A percentile compares a stretch with the other conserved stretches of the same genome.
Conservation (phyloP, 2,797 vertebrate genomes). For the Onychomys torridus region DNA sequence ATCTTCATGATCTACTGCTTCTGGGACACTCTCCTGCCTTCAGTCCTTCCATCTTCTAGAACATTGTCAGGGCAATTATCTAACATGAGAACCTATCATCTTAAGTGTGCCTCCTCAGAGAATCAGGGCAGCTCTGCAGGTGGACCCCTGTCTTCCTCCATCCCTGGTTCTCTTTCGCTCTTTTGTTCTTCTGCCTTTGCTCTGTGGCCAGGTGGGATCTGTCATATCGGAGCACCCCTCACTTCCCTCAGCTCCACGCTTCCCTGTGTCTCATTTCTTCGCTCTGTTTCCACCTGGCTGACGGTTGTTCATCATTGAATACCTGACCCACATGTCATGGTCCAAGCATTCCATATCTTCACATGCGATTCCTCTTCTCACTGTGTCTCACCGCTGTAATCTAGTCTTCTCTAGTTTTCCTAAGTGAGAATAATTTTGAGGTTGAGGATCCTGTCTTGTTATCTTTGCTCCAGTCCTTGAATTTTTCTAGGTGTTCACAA, state of each 20-base stretch:
- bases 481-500: neutral
- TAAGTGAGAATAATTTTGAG: neutral
- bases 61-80: conserved; percentile 2
- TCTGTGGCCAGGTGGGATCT: conserved; percentile 31
- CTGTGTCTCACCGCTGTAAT: neutral
- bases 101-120: neutral
- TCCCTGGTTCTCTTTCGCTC: conserved; percentile 9
- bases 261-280: neutral
- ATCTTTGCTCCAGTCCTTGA: conserved; percentile 24
- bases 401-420: neutral
- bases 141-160: neutral
- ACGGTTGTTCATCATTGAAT: conserved; percentile 28
- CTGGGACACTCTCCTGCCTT: neutral
- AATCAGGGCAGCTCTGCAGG: neutral
- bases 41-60: neutral
- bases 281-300: neutral
- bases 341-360: neutral
- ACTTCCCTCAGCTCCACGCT: conserved; percentile 1
- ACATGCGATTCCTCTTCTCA: neutral
- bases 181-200: too few relatives aligned
- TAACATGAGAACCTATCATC: conserved; percentile 30
- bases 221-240: neutral
- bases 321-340: neutral
- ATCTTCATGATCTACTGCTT: neutral
- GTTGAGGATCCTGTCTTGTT: neutral